Evolutionary conservation across 2,113 vertebrate species (phyloP).

Genomic region (Myrmophylax atrothorax): DNA sequence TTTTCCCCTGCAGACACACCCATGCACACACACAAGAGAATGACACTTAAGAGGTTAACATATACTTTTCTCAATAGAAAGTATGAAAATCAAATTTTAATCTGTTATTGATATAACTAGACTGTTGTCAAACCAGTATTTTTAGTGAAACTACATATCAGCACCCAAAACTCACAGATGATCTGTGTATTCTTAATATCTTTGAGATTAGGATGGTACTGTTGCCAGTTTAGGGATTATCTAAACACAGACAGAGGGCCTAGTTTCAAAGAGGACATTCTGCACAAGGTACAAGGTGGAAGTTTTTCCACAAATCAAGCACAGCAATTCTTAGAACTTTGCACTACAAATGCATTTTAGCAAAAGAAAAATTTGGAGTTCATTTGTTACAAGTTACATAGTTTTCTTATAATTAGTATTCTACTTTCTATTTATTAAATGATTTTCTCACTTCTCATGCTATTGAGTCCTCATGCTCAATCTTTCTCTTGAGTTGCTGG

Average conservation of each 20-base stretch:
- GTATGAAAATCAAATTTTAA: not conserved
- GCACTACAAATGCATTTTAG: not conserved
- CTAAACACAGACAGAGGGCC: rapidly evolving
- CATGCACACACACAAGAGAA: rapidly evolving
- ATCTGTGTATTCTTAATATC: not conserved
- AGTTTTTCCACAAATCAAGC: not conserved
- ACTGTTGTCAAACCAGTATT: not conserved
- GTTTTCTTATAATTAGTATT: not conserved
- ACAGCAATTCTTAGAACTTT: not conserved
- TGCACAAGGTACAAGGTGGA: not conserved
- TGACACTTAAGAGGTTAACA: not conserved
- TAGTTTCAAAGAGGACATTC: not conserved
- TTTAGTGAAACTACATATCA: not conserved
- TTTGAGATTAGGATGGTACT: not conserved
- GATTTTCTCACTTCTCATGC: rapidly evolving
- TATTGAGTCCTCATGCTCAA: not conserved
- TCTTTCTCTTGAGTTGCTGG: rapidly evolving
- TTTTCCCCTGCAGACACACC: not conserved
- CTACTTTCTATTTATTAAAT: not conserved
- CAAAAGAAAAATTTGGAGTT: rapidly evolving
- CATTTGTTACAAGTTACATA: not conserved
- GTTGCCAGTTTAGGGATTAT: not conserved
- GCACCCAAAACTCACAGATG: not conserved
- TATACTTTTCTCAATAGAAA: not conserved
- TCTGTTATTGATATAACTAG: not conserved